phyloP scores from a whole-genome alignment of 2,888 invertebrate genomes.

The Hydroisotoma schaefferi region DNA sequence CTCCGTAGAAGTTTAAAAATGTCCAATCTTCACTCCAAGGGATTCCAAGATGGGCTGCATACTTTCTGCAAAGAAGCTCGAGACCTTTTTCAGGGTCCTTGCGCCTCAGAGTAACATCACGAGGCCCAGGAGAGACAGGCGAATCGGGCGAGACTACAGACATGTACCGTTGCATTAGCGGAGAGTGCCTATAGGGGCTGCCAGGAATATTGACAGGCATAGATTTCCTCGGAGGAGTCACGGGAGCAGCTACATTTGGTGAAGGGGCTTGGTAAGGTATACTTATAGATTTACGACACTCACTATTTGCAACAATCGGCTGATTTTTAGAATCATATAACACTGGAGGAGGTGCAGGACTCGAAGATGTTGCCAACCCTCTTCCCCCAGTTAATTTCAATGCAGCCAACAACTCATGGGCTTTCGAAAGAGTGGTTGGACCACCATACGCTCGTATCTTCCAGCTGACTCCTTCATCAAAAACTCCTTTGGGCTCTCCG shows the following conservation, averaged over 20 bases:
- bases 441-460: slow-evolving; percentile 77
- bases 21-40: slow-evolving; percentile 93
- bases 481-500: not conserved
- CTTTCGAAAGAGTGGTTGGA: slow-evolving; percentile 76
- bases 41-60: slow-evolving; percentile 69
- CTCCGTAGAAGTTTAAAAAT: slow-evolving; percentile 75
- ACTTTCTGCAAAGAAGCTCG: slow-evolving; percentile 73
- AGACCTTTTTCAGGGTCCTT: slow-evolving; percentile 80
- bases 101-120: slow-evolving; percentile 51
- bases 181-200: not conserved
- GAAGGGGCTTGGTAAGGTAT: slow-evolving; percentile 64
- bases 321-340: not conserved
- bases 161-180: not conserved
- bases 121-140: slow-evolving; percentile 8
- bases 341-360: not conserved
- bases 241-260: not conserved
- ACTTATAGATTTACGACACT: slow-evolving; percentile 60
- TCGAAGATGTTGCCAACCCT: not conserved
- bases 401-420: slow-evolving; percentile 57
- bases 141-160: not conserved
- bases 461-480: slow-evolving; percentile 10
- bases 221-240: slow-evolving; percentile 13
- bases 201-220: not conserved
- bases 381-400: slow-evolving; percentile 17
- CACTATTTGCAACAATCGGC: not conserved